Conservation (phyloP, 2,888 invertebrate species). For the Caenorhabditis panamensis region DNA sequence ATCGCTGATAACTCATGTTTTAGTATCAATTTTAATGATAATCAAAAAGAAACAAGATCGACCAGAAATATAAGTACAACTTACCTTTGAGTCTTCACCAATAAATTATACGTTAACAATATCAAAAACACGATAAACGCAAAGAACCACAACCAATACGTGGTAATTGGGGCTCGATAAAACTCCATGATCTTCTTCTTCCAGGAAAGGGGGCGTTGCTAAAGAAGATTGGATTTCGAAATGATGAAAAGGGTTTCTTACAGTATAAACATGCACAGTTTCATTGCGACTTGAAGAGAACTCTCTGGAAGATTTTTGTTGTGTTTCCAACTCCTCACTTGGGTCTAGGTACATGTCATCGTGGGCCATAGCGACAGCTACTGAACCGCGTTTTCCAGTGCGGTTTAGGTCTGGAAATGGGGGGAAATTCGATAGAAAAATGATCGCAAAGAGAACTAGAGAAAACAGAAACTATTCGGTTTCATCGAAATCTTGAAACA, state of each 20-base stretch:
- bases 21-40: too few species aligned
- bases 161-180: constrained; percentile 98
- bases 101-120: constrained; percentile 75
- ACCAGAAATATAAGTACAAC: too few species aligned
- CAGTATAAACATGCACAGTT: constrained; percentile 54
- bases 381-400: constrained; percentile 55
- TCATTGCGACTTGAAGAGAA: constrained; percentile 43
- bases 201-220: constrained; percentile 72
- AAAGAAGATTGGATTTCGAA: neutral
- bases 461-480: too few species aligned
- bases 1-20: too few species aligned
- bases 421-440: neutral
- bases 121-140: constrained; percentile 77
- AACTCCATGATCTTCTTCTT: constrained; percentile 89
- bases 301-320: constrained; percentile 35
- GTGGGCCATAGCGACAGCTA: constrained; percentile 41
- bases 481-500: too few species aligned
- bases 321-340: constrained; percentile 36
- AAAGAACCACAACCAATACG: constrained; percentile 95
- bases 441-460: too few species aligned
- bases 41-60: too few species aligned
- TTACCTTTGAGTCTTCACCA: constrained; percentile 71
- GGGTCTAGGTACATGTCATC: constrained; percentile 59
- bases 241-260: constrained; percentile 5
- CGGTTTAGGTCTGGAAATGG: constrained; percentile 44